phyloP scores from a whole-genome alignment of 2,797 vertebrate genomes.

The Simalia tracyae region DNA sequence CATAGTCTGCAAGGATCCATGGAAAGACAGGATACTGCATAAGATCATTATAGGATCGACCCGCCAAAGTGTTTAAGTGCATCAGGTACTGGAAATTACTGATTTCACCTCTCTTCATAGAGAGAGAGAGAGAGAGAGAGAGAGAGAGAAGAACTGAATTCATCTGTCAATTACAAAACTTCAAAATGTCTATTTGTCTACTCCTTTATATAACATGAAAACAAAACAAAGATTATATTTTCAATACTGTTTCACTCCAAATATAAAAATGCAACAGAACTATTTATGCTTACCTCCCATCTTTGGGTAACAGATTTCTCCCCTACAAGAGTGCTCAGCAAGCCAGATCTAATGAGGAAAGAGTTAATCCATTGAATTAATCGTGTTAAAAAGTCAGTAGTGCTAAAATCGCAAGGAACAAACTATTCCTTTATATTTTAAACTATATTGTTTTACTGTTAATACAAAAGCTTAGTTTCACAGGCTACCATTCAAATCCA shows the following conservation, averaged over 20 bases:
- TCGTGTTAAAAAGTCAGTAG: not conserved
- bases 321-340: conserved; percentile 95
- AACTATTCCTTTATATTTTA: not conserved
- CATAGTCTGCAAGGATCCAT: conserved; percentile 96
- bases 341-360: conserved; percentile 82
- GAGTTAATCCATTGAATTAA: not conserved
- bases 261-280: not conserved
- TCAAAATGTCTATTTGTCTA: not conserved
- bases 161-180: conserved; percentile 19
- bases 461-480: not conserved
- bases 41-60: conserved; percentile 96
- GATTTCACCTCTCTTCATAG: conserved; percentile 92
- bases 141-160: conserved; percentile 38
- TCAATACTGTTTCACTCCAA: not conserved
- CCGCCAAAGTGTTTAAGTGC: conserved; percentile 97
- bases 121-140: conserved; percentile 42
- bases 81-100: conserved; percentile 99
- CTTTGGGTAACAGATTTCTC: conserved; percentile 97
- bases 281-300: conserved; percentile 87
- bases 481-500: not conserved
- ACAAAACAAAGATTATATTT: not conserved
- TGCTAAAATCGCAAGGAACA: not conserved
- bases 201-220: not conserved
- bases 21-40: conserved; percentile 99
- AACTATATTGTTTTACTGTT: conserved; percentile 15